Evolutionary conservation across 2,888 invertebrate genomes (phyloP).

Genomic region (Aricia artaxerxes): DNA sequence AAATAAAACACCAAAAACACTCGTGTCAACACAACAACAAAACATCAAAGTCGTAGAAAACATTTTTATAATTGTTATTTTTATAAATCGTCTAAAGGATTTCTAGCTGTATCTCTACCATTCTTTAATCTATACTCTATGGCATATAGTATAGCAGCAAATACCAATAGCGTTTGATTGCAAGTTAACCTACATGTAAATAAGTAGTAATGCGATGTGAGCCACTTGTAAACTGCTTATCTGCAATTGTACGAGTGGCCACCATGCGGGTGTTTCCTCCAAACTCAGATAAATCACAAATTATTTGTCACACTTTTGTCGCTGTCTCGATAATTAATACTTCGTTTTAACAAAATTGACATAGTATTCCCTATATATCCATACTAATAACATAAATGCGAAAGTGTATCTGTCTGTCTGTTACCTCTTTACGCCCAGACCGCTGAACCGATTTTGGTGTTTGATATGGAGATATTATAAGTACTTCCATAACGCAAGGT

Average conservation of each 20-base stretch:
- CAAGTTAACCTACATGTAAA: neutral
- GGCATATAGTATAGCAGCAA: neutral
- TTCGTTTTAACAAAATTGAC: neutral
- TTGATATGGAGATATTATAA: too few relatives aligned
- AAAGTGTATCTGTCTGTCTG: too few relatives aligned
- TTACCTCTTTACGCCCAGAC: too few relatives aligned
- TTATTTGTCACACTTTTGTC: constrained; percentile 14
- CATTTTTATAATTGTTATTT: too few relatives aligned
- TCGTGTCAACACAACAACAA: neutral
- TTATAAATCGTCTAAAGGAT: too few relatives aligned
- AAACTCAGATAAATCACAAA: neutral
- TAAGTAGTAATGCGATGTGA: neutral
- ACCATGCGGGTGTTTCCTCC: constrained; percentile 20
- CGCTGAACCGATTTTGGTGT: too few relatives aligned
- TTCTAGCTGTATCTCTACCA: too few relatives aligned
- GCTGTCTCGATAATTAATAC: neutral
- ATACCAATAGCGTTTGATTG: neutral
- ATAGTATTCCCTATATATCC: neutral
- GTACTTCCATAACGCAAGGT: too few relatives aligned
- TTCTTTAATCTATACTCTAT: too few relatives aligned
- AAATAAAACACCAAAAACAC: neutral
- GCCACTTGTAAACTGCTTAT: constrained; percentile 21
- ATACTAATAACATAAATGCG: too few relatives aligned
- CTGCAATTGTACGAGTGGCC: constrained; percentile 2
- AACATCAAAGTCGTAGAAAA: too few relatives aligned